Base-by-base conservation (phyloP, 2,797 vertebrate species). In the Microtus californicus region DNA sequence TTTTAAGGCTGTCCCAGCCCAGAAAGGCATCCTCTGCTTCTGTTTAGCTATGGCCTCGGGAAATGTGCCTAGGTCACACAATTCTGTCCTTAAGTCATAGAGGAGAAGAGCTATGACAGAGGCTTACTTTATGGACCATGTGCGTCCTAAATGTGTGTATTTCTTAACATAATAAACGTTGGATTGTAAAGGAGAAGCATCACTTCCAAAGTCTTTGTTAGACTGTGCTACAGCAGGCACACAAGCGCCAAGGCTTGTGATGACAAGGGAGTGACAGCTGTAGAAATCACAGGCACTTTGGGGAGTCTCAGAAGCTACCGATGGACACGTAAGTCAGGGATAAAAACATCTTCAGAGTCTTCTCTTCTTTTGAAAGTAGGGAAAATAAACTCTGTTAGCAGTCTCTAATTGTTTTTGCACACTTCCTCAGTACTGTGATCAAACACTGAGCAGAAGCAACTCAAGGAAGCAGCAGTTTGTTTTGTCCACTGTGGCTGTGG, bases 341-440 rank as follows among this genome's bases (percentile, higher is more conserved):
- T 43, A 76, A 54, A 11, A 11, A n/a, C 34, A 61, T 31, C 54
- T 27, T 37, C 56, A 63, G 29, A 6, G 13, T n/a, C 21, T 83
- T 54, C 80, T 23, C 11, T 34, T 95, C 61, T 82, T 87, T 74
- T 27, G 54, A 48, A 87, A 76, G n/a, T 81, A 69, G 61, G 48
- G 13, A 95, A 92, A 91, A 89, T 89, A 45, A 93, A 37, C 19
- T 76, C 17, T n/a, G 25, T 79, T 12, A 93, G 40, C 59, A 67
- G 56, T 74, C 29, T 89, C 40, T 91, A 63, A 54, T 89, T 34
- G 7, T n/a, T 45, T 69, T 76, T 61, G 9, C 29, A 25, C 13
- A n/a, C 29, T 61, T 45, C 37, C 29, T 59, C 19, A n/a, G 54
- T 56, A 23, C 48, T 88, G 54, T n/a, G 69, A 34, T 34, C 54